Evolutionary conservation across 2,113 vertebrate genomes (phyloP).

Genomic region (Oncorhynchus nerka): DNA sequence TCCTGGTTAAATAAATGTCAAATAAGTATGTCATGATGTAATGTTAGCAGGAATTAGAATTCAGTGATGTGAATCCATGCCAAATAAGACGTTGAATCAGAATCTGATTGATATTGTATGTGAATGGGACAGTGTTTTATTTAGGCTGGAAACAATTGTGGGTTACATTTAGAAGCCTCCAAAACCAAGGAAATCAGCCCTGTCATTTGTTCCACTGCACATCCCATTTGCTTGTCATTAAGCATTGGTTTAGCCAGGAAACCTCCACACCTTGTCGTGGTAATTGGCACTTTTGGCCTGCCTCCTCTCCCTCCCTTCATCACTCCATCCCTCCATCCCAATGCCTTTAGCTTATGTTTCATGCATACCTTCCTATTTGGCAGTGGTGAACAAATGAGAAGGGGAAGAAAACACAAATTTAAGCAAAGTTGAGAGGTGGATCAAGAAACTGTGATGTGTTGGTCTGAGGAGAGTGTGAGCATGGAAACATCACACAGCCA

Average conservation of each 20-base stretch:
- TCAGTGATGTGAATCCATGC: no score
- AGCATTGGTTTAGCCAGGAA: conserved; percentile 2
- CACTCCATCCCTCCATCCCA: neutral
- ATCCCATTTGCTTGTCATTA: conserved; percentile 22
- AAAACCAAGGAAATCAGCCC: neutral
- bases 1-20: no score
- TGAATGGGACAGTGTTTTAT: conserved; percentile 46
- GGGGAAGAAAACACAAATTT: neutral
- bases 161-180: conserved; percentile 53
- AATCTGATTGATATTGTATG: conserved; percentile 33
- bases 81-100: no score
- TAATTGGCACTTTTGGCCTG: neutral
- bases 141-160: conserved; percentile 62
- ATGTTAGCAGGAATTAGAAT: no score
- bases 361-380: conserved; percentile 2
- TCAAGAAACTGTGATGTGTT: neutral
- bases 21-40: no score
- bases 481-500: conserved; percentile 11
- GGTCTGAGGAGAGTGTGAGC: neutral
- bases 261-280: conserved; percentile 8
- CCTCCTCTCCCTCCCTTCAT: neutral
- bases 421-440: neutral
- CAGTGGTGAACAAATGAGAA: neutral
- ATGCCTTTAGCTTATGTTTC: conserved; percentile 1
- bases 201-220: neutral